These are phyloP conservation scores for Oceanodroma leucorhoa DNA, from an alignment of 2,797 vertebrate genomes.

Conservation along the genomic window DNA sequence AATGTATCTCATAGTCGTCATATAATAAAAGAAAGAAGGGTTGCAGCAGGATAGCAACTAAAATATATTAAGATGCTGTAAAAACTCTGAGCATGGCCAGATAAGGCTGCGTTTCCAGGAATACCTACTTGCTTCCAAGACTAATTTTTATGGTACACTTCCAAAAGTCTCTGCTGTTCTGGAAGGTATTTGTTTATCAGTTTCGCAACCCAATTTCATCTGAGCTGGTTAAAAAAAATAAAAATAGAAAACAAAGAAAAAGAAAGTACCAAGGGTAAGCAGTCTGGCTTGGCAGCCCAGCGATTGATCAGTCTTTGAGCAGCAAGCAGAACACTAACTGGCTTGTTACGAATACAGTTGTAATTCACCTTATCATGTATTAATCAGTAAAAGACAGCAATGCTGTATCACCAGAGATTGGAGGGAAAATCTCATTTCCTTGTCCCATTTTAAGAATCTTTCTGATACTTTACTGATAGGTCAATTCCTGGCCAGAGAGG, in stretches of 20 bases:
- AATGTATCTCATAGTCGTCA: background rate
- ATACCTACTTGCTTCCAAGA: background rate
- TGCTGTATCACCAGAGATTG: background rate
- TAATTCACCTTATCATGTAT: background rate
- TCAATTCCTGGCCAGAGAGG: background rate
- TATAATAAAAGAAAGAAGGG: background rate
- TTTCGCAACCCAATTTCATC: background rate
- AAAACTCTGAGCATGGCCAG: background rate
- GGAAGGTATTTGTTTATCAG: background rate
- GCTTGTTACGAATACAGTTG: background rate
- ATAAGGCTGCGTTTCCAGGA: background rate
- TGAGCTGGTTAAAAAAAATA: background rate
- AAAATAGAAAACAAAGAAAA: background rate
- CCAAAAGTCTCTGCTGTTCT: background rate
- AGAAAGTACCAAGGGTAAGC: background rate
- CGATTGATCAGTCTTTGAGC: background rate
- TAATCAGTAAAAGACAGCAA: background rate
- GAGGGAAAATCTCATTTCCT: background rate
- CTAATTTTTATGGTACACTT: background rate
- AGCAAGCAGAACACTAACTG: background rate
- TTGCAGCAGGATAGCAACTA: background rate
- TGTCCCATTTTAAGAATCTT: background rate
- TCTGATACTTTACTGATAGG: background rate
- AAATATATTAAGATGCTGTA: background rate
- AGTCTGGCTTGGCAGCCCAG: background rate